Base-by-base conservation (phyloP, 2,113 vertebrate species). In the Gymnobelideus leadbeateri region DNA sequence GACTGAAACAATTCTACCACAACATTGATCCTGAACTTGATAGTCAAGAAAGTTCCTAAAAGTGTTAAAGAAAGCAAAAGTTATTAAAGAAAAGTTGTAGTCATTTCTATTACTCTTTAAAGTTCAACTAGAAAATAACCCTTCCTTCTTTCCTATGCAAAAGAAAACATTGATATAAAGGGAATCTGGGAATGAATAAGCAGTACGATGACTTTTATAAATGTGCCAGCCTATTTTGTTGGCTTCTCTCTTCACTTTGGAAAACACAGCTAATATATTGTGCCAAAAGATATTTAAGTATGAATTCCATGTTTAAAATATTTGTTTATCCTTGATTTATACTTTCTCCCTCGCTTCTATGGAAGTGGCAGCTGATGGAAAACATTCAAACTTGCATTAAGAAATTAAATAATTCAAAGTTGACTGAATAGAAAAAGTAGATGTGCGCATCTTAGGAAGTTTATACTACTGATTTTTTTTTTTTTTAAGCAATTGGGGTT, bases 81-180 rank as follows among this genome's bases (percentile, higher is more conserved):
- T 94, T 94, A 92, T 26, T 91, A n/a, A 43, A 92, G 16, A 61
- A 89, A 91, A 92, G 57, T 23, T 61, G 10, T 0, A 93, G 11
- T 11, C 89, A 95, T 84, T 93, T 91, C 94, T 95, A 95, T 96
- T 96, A 90, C 92, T 68, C 68, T 94, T 96, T 95, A 50, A 95
- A 43, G 2, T 43, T 89, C 8, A 21, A 53, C 2, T 95, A 93
- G 92, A 96, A 96, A 92, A 95, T 1, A 12, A 50, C 31, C 89
- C 91, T 93, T 28, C 84, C 84, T 91, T 96, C 46, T 91, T 91
- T 96, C 49, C 26, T 92, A 92, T 97, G 57, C 55, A 91, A 92
- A 97, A 92, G 47, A 14, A 95, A 8, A 51, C 24, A 90, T 43
- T 92, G 14, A 61, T 93, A 93, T 24, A 91, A 61, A 92, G 89